These are phyloP conservation scores for Pyrrhia umbra DNA, from an alignment of 2,888 invertebrate genomes.

Conservation along the genomic window DNA sequence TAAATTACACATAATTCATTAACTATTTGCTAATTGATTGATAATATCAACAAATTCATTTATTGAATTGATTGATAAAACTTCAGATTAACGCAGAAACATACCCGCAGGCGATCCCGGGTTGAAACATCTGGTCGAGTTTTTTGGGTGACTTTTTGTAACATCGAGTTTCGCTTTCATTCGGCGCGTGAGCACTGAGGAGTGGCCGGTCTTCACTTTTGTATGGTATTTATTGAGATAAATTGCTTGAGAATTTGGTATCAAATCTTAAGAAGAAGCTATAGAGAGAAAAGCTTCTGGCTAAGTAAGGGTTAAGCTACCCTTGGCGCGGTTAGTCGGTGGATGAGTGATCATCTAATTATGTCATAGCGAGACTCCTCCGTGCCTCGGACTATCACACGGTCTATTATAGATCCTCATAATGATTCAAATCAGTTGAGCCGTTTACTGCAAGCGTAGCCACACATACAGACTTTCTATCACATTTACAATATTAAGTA, in stretches of 20 bases:
- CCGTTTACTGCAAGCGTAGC: too few relatives aligned
- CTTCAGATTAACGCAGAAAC: slow-evolving; percentile 20
- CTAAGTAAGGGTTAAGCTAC: too few relatives aligned
- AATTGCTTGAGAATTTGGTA: neutral
- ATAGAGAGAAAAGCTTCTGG: too few relatives aligned
- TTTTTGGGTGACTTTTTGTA: slow-evolving; percentile 65
- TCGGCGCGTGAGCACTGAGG: slow-evolving; percentile 60
- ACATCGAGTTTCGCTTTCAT: slow-evolving; percentile 79
- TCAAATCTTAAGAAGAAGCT: too few relatives aligned
- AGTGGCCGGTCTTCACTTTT: slow-evolving; percentile 47
- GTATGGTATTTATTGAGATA: slow-evolving; percentile 43
- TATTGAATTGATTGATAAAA: slow-evolving; percentile 11
- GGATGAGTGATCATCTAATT: too few relatives aligned
- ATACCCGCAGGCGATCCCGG: slow-evolving; percentile 11
- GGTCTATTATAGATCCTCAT: too few relatives aligned
- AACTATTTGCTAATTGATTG: neutral
- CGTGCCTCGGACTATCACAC: too few relatives aligned
- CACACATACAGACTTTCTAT: too few relatives aligned
- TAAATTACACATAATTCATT: slow-evolving; percentile 14
- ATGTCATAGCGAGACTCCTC: too few relatives aligned
- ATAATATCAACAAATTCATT: slow-evolving; percentile 1
- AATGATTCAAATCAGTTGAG: too few relatives aligned
- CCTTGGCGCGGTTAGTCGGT: too few relatives aligned
- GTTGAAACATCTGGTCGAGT: slow-evolving; percentile 64
- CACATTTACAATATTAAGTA: too few relatives aligned